phyloP scores from a whole-genome alignment of 2,113 vertebrate species.

The Apistogramma diplotaenia region DNA sequence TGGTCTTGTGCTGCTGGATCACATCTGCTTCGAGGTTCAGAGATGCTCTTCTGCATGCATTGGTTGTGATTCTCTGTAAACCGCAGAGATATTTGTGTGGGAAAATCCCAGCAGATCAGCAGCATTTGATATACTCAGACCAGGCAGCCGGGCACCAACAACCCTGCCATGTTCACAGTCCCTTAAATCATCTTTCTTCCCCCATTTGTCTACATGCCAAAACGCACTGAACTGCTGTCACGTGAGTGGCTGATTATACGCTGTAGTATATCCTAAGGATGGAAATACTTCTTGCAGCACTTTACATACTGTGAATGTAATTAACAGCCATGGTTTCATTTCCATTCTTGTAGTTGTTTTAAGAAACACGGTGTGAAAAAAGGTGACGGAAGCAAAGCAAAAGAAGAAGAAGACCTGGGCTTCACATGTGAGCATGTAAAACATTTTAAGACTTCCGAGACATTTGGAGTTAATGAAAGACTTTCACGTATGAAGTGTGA shows the following conservation, averaged over 20 bases:
- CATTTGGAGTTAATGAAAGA: background rate
- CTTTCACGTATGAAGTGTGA: background rate
- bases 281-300: background rate
- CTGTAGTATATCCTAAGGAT: background rate
- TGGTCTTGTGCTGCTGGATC: no score
- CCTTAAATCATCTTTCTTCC: background rate
- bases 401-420: background rate
- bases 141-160: background rate
- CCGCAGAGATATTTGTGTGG: background rate
- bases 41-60: background rate
- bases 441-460: background rate
- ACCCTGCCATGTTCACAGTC: background rate
- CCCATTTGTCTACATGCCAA: background rate
- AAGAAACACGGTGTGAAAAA: background rate
- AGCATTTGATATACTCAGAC: background rate
- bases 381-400: background rate
- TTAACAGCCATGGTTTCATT: background rate
- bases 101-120: background rate
- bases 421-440: background rate
- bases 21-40: no score
- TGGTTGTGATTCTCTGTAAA: background rate
- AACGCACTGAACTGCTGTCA: background rate
- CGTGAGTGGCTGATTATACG: background rate
- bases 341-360: background rate
- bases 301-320: background rate